A percentile compares a stretch with the other conserved stretches of the same genome.
Conservation (phyloP, 1,140 invertebrate genomes). For the Bombus waltoni region DNA sequence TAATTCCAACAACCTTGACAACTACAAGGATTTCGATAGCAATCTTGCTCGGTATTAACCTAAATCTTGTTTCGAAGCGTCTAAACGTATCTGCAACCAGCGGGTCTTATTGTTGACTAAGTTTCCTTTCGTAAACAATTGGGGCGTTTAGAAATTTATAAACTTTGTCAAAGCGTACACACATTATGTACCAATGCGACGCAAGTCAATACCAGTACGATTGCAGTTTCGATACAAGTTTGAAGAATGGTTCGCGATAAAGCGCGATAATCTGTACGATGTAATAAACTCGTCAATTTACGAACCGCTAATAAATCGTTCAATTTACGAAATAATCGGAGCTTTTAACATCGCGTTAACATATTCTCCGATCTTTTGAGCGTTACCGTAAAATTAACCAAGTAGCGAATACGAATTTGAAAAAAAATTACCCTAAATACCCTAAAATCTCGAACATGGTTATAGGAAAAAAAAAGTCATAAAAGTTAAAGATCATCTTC, state of each 20-base stretch:
- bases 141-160: neutral
- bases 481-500: too few species aligned
- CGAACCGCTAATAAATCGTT: too few species aligned
- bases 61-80: conserved; percentile 8
- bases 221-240: neutral
- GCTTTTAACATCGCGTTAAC: neutral
- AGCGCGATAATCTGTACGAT: neutral
- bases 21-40: conserved; percentile 6
- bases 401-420: neutral
- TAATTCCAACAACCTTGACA: conserved; percentile 3
- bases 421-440: too few species aligned
- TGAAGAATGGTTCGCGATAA: too few species aligned
- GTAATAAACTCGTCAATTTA: neutral
- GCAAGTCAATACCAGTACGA: neutral
- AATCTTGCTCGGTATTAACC: conserved; percentile 2
- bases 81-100: neutral
- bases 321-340: too few species aligned
- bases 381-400: neutral
- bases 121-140: conserved; percentile 13
- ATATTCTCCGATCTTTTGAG: neutral
- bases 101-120: neutral
- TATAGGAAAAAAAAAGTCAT: neutral
- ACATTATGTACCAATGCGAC: neutral
- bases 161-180: neutral
- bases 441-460: too few species aligned